A percentile compares a stretch with the other conserved stretches of the same genome.
Evolutionary conservation across 30 jellyfish, hydroid and myxozoan genomes (phyloP).

Genomic region (Turritopsis rubra): DNA sequence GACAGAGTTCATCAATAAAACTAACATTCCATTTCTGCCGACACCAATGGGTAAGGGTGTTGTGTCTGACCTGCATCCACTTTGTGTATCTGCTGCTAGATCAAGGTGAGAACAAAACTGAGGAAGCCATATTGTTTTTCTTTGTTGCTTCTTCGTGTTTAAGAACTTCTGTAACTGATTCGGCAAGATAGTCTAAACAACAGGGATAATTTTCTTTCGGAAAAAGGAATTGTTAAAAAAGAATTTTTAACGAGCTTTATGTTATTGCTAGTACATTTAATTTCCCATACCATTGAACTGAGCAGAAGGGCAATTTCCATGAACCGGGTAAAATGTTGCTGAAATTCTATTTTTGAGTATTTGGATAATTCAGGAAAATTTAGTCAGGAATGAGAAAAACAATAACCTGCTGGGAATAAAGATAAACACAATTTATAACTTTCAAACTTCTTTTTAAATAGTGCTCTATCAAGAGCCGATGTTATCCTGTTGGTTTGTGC

Average conservation of each 20-base stretch:
- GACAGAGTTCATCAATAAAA: slow-evolving; percentile 38
- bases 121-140: neutral
- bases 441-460: neutral
- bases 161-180: too few relatives aligned
- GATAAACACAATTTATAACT: neutral
- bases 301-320: too few relatives aligned
- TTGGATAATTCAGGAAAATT: too few relatives aligned
- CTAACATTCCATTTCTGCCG: slow-evolving; percentile 74
- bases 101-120: slow-evolving; percentile 16
- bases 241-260: neutral
- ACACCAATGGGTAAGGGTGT: slow-evolving; percentile 94
- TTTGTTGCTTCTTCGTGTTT: too few relatives aligned
- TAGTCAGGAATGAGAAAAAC: too few relatives aligned
- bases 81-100: slow-evolving; percentile 74
- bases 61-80: slow-evolving; percentile 66
- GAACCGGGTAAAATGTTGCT: too few relatives aligned
- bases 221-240: neutral
- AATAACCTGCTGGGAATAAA: neutral
- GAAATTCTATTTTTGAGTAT: too few relatives aligned
- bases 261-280: too few relatives aligned
- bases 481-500: slow-evolving; percentile 69
- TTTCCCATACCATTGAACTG: too few relatives aligned
- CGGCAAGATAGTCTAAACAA: too few relatives aligned
- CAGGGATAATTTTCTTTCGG: neutral
- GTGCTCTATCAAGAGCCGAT: slow-evolving; percentile 60